These are phyloP conservation scores for Coenobita brevimanus DNA, from an alignment of 1,140 invertebrate species.

Conservation along the genomic window DNA sequence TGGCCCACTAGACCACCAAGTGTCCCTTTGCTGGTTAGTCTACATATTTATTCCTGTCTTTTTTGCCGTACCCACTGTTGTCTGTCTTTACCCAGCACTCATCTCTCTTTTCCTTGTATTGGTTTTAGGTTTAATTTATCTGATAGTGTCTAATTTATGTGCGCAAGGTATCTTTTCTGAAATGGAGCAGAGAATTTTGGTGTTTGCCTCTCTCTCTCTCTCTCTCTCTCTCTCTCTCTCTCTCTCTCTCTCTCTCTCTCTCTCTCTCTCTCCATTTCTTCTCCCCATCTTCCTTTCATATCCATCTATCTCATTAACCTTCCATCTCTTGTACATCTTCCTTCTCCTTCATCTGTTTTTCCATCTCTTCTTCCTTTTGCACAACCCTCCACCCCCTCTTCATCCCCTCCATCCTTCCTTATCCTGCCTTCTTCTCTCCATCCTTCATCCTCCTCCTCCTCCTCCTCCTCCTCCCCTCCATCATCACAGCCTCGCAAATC, in stretches of 20 bases:
- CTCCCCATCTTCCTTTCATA: not conserved
- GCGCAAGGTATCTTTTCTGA: no score
- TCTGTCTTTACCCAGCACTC: no score
- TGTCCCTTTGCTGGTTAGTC: no score
- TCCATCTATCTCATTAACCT: not conserved
- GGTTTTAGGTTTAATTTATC: no score
- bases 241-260: not conserved
- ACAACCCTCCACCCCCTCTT: not conserved
- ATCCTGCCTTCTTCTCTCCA: not conserved
- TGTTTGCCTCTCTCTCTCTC: not conserved
- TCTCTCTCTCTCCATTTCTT: not conserved
- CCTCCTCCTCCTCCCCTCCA: not conserved
- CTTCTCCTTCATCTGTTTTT: no score
- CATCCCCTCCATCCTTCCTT: not conserved
- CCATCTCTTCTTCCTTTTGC: not conserved
- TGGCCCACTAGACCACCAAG: no score
- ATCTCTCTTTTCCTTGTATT: no score
- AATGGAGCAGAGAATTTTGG: no score
- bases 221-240: not conserved
- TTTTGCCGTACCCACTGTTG: no score
- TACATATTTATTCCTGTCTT: no score
- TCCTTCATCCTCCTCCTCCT: not conserved
- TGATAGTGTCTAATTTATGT: no score
- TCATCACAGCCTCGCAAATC: not conserved
- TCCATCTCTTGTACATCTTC: no score